Percentiles rank a stretch among this genome's conserved stretches.
These are phyloP conservation scores for Castor canadensis DNA, from an alignment of 2,113 vertebrate species.

Conservation along the genomic window DNA sequence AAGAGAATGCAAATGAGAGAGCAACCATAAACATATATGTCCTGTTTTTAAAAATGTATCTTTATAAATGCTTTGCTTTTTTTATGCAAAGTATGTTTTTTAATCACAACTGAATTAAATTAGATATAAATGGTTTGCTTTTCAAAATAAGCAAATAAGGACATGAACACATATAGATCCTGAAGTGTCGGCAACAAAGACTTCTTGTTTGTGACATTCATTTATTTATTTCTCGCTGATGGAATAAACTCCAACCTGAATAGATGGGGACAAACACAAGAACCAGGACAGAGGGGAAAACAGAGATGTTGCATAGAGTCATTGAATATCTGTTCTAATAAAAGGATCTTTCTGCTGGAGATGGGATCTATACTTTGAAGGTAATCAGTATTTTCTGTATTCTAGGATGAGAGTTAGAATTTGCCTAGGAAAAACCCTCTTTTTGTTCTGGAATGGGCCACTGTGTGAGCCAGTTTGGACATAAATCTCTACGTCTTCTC, in stretches of 20 bases:
- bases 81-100: too few species aligned
- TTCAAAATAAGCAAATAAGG: background rate
- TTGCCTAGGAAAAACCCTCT: background rate
- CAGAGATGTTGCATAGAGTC: background rate
- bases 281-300: background rate
- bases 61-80: background rate
- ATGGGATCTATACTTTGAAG: background rate
- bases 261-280: background rate
- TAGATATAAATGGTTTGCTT: background rate
- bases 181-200: background rate
- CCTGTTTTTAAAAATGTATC: background rate
- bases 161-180: background rate
- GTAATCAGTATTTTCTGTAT: background rate
- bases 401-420: background rate
- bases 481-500: background rate
- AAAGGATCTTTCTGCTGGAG: background rate
- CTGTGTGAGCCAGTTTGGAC: background rate
- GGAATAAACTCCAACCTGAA: background rate
- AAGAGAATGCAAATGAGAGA: background rate
- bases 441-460: background rate
- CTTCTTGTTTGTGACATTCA: background rate
- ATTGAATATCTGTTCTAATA: too few species aligned
- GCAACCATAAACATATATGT: background rate
- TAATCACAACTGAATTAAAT: too few species aligned
- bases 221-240: background rate